Conservation (phyloP, 1,140 invertebrate genomes). For the Tribolium madens region DNA sequence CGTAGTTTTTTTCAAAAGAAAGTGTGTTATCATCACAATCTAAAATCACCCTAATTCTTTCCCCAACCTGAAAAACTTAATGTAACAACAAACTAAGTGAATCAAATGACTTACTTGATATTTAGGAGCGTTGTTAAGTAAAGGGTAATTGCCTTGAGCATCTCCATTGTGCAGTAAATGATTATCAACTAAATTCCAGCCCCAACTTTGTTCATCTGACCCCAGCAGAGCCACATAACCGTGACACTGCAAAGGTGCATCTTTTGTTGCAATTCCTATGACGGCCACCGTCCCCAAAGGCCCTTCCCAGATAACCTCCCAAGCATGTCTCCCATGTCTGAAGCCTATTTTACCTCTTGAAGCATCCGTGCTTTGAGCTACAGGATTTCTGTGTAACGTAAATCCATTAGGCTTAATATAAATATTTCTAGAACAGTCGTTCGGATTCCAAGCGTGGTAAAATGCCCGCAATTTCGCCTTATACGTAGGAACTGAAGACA, state of each 20-base stretch:
- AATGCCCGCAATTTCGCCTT: slow-evolving; percentile 95
- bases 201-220: slow-evolving; percentile 97
- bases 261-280: slow-evolving; percentile 95
- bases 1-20: slow-evolving; percentile 98
- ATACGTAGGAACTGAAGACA: slow-evolving; percentile 89
- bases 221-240: slow-evolving; percentile 96
- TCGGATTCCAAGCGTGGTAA: slow-evolving; percentile 96
- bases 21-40: slow-evolving; percentile 98
- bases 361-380: slow-evolving; percentile 98
- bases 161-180: slow-evolving; percentile 97
- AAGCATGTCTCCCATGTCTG: slow-evolving; percentile 92
- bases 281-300: slow-evolving; percentile 96
- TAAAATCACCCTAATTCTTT: slow-evolving; percentile 95
- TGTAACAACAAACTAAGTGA: too few relatives aligned
- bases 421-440: slow-evolving; percentile 96
- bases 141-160: slow-evolving; percentile 94
- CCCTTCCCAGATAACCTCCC: slow-evolving; percentile 99
- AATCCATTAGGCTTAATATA: slow-evolving; percentile 98
- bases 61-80: slow-evolving; percentile 86
- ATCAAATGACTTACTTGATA: slow-evolving; percentile 82
- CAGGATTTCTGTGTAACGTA: slow-evolving; percentile 95
- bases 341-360: slow-evolving; percentile 96
- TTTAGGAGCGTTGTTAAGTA: slow-evolving; percentile 96
- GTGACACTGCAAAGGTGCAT: slow-evolving; percentile 89
- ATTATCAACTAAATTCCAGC: slow-evolving; percentile 99